Base-by-base conservation (phyloP, 2,888 invertebrate genomes). In the Microplitis manilae region DNA sequence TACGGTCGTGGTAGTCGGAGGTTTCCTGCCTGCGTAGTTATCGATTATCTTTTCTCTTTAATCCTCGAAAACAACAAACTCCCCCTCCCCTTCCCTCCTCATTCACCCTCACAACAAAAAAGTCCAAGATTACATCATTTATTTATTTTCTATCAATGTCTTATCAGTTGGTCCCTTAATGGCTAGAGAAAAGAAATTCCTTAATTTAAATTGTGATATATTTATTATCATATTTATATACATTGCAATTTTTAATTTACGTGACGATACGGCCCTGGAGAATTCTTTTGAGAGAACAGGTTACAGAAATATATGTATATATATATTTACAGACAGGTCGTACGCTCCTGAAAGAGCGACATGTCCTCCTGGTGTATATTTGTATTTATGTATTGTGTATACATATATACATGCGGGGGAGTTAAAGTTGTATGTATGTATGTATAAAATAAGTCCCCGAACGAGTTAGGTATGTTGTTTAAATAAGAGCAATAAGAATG, bases 401-500 rank as follows among this genome's bases (percentile, higher is more conserved):
- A 76, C 71, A 68, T 76, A 59, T 50, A 79, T 85, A 84, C 84
- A 70, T 85, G 85, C 84, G 85, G 85, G 85, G 85, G 86, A 87
- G 87, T 86, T 84, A 86, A 83, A 82, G 84, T 83, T 17, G 68
- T 41, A 59, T 70, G 69, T 50, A 13, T 41, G n/a, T n/a, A n/a
- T n/a, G 6, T 41, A 41, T 50, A 50, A 13, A 50, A 1, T 13
- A 70, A 38, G 70, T 59, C 72, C 75, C 85, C 86, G 86, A 88
- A 86, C 87, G 86, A 86, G 88, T 87, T 87, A 85, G 88, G 88
- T 87, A 88, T 88, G 88, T 85, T 87, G 87, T 88, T 88, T 88
- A 86, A 89, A 89, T 87, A 89, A 89, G 88, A 89, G 87, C 88
- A 88, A 85, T 82, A 85, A 84, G 86, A 77, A 73, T 80, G 76